These are phyloP conservation scores for Chironomus riparius DNA, from an alignment of 2,888 invertebrate species.

Conservation along the genomic window DNA sequence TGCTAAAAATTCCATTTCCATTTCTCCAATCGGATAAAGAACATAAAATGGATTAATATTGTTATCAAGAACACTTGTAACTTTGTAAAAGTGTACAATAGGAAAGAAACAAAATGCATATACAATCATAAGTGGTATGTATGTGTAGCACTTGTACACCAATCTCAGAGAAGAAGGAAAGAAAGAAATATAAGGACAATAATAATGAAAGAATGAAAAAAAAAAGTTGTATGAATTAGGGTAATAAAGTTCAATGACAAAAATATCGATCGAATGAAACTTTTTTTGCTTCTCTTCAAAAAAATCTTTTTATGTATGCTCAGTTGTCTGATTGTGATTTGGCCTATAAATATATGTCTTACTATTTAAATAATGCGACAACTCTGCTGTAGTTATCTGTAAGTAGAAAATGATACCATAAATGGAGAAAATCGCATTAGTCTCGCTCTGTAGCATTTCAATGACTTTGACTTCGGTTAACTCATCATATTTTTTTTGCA, in stretches of 20 bases:
- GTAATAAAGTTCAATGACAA: constrained; percentile 4
- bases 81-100: background rate
- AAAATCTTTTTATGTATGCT: background rate
- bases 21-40: background rate
- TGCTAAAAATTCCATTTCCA: too few relatives aligned
- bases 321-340: background rate
- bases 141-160: background rate
- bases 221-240: constrained; percentile 8
- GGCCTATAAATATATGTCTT: background rate
- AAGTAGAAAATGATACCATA: constrained; percentile 3
- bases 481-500: background rate
- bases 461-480: constrained; percentile 22
- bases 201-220: background rate
- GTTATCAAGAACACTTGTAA: constrained; percentile 4
- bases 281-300: background rate
- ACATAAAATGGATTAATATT: constrained; percentile 6
- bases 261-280: background rate
- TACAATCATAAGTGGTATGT: background rate
- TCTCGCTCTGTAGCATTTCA: constrained; percentile 22
- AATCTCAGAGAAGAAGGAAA: background rate
- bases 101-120: background rate
- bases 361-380: background rate
- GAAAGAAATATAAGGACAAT: background rate
- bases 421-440: constrained; percentile 26
- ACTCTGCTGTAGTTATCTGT: background rate